Conservation (phyloP, 2,888 invertebrate species). For the Melanostoma mellinum region DNA sequence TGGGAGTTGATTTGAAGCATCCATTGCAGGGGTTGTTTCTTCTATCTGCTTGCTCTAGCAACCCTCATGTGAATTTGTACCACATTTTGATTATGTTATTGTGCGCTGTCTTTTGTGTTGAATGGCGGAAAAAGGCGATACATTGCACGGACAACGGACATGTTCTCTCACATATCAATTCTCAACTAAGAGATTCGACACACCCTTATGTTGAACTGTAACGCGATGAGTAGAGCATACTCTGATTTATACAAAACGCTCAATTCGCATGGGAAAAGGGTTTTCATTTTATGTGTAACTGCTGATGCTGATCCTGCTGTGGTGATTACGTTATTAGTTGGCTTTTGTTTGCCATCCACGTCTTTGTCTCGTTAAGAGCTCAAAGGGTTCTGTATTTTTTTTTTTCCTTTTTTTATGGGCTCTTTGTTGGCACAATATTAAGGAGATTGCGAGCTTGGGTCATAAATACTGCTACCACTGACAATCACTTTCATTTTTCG, state of each 20-base stretch:
- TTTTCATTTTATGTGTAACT: constrained; percentile 34
- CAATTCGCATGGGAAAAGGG: constrained; percentile 69
- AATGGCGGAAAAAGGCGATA: constrained; percentile 17
- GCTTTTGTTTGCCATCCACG: constrained; percentile 59
- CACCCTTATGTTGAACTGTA: constrained; percentile 12
- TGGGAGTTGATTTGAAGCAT: not conserved
- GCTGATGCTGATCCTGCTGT: constrained; percentile 38
- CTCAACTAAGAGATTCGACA: constrained; percentile 19
- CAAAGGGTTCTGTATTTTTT: constrained; percentile 24
- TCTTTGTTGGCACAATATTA: constrained; percentile 41
- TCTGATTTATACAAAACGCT: constrained; percentile 54
- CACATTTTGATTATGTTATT: constrained; percentile 65
- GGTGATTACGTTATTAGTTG: constrained; percentile 72
- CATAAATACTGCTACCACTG: constrained; percentile 45
- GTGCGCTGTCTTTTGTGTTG: constrained; percentile 29
- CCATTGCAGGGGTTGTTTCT: constrained; percentile 35
- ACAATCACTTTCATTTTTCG: constrained; percentile 39
- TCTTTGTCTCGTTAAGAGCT: constrained; percentile 28
- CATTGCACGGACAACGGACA: constrained; percentile 21
- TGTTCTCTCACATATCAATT: constrained; percentile 54
- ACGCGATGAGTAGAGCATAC: not conserved
- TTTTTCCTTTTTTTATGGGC: not conserved
- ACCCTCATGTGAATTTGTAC: constrained; percentile 30
- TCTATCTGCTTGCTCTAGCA: not conserved
- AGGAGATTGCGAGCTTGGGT: constrained; percentile 27